Base-by-base conservation (phyloP, 2,888 invertebrate genomes). In the Leptopilina drosophilae region DNA sequence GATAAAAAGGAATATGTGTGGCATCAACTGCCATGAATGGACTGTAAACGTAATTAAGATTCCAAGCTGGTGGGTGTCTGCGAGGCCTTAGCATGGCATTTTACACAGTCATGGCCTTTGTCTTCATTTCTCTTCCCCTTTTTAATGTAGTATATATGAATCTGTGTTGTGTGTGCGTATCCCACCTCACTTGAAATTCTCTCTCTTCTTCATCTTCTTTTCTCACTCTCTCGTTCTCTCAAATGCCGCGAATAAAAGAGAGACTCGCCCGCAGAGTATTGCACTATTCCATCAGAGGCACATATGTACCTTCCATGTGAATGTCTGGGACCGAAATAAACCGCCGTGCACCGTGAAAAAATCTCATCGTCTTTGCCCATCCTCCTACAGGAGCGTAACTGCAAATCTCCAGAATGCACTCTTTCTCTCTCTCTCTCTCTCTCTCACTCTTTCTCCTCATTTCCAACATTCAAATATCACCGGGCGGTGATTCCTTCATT, bases 31-130 rank as follows among this genome's bases (percentile, higher is more conserved):
- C 84, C 84, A 85, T 84, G 85, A 87, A 88, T 88, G 85, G 84
- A 82, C 86, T 82, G 84, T 85, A 84, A 42, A 87, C 82, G 85
- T 86, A 86, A 89, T 89, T 89, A 88, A 87, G 87, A 89, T 89
- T 89, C 89, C 87, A 82, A 42, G 77, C 73, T 56, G 73, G 73
- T 73, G 73, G 56, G 73, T 73, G 73, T 73, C 73, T 73, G 73
- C 49, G 49, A 49, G 26, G 73, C n/a, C 56, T 56, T 53, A 56
- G 56, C 56, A 8, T 56, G 56, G 73, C 53, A 73, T 73, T 42
- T 42, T 73, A 73, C 73, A 73, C 73, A 73, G 73, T 40, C 73
- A 73, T 73, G 73, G 73, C 73, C 73, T 73, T 73, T 73, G 73
- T 73, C 73, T 73, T 73, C 73, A 73, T 73, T 26, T 73, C 73